phyloP scores from a whole-genome alignment of 2,888 invertebrate genomes.

The Synanthedon formicaeformis region DNA sequence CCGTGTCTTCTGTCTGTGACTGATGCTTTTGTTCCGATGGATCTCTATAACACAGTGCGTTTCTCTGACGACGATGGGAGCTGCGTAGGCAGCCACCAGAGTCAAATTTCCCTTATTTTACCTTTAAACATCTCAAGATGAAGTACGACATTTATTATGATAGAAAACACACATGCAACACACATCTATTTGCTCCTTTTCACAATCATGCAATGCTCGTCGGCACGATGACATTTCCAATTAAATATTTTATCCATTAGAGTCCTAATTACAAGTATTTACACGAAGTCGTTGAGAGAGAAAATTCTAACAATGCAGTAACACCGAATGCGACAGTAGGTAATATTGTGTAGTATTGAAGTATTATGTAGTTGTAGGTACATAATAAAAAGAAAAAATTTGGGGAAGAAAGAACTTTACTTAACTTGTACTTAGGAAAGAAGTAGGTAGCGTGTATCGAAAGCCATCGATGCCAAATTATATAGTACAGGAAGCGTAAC shows the following conservation, averaged over 20 bases:
- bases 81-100: slow-evolving; percentile 53
- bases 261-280: slow-evolving; percentile 30
- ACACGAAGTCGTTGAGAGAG: slow-evolving; percentile 40
- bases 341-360: slow-evolving; percentile 44
- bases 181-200: slow-evolving; percentile 58
- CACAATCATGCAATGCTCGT: slow-evolving; percentile 61
- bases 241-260: slow-evolving; percentile 20
- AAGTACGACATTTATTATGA: slow-evolving; percentile 63
- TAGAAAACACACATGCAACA: slow-evolving; percentile 67
- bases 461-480: slow-evolving; percentile 34
- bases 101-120: slow-evolving; percentile 65
- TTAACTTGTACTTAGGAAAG: neutral
- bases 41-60: slow-evolving; percentile 58
- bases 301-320: slow-evolving; percentile 38
- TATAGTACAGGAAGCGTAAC: slow-evolving; percentile 37
- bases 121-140: slow-evolving; percentile 63
- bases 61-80: slow-evolving; percentile 50
- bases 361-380: slow-evolving; percentile 33
- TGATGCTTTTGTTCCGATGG: slow-evolving; percentile 10
- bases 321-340: slow-evolving; percentile 48
- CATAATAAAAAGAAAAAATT: too few species aligned
- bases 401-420: too few species aligned
- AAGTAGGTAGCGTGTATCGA: slow-evolving; percentile 31
- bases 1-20: slow-evolving; percentile 21
- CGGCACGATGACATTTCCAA: slow-evolving; percentile 26